phyloP scores from a whole-genome alignment of 2,888 invertebrate species.

The Bembecia ichneumoniformis region DNA sequence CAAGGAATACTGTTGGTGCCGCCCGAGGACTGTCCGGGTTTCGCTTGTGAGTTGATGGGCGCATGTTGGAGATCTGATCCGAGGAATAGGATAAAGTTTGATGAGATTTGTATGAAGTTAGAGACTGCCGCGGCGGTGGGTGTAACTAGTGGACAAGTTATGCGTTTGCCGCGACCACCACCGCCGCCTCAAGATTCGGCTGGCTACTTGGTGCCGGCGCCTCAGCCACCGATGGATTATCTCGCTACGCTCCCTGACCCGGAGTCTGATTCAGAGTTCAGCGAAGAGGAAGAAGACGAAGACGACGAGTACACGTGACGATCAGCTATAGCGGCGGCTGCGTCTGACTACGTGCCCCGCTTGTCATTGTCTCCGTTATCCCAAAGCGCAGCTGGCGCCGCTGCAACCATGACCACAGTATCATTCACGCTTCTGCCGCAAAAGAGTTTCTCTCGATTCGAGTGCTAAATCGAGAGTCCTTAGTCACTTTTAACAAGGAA shows the following conservation, averaged over 20 bases:
- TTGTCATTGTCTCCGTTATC: slow-evolving; percentile 22
- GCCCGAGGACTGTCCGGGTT: slow-evolving; percentile 82
- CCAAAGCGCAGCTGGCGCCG: neutral
- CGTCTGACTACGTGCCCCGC: slow-evolving; percentile 46
- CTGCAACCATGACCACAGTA: slow-evolving; percentile 9
- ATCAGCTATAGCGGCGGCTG: slow-evolving; percentile 15
- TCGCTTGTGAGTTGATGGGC: slow-evolving; percentile 82
- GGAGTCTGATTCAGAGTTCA: slow-evolving; percentile 41
- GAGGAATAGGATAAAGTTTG: slow-evolving; percentile 80
- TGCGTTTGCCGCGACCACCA: slow-evolving; percentile 61
- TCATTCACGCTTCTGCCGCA: slow-evolving; percentile 44
- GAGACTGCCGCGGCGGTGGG: slow-evolving; percentile 58
- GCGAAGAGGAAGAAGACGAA: slow-evolving; percentile 43
- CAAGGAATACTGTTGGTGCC: slow-evolving; percentile 84
- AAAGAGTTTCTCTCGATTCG: slow-evolving; percentile 24
- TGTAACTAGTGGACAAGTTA: slow-evolving; percentile 30
- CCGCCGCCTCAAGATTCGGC: slow-evolving; percentile 76
- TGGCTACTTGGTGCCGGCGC: slow-evolving; percentile 78
- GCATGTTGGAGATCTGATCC: slow-evolving; percentile 88
- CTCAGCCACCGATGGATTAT: slow-evolving; percentile 68
- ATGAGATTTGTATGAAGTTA: slow-evolving; percentile 77
- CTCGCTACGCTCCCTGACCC: slow-evolving; percentile 66
- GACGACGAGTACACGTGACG: slow-evolving; percentile 61
- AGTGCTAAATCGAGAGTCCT: slow-evolving; percentile 21
- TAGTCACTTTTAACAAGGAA: too few species aligned